Evolutionary conservation across 1,140 invertebrate genomes (phyloP), one percentile per base, ranked within the genome.

Genomic region (Drosophila novamexicana): DNA sequence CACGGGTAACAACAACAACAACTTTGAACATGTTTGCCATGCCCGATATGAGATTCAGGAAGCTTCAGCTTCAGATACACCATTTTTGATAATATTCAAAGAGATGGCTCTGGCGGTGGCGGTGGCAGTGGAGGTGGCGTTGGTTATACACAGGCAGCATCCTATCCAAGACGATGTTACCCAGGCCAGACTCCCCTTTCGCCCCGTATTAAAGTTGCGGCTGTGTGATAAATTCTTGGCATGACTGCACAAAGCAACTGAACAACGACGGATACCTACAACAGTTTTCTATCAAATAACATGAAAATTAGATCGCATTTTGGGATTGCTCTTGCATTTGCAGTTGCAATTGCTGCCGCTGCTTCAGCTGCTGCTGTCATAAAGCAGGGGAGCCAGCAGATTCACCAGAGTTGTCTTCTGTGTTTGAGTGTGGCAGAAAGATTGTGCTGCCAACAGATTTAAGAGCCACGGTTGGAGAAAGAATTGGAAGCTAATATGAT

Each of bases 31-130:
- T 85, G 81, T 85, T 85, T 85, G 74, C 77, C 79, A 75, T 73
- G 78, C 66, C 63, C 70, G 58, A 70, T 49, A 68, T 49, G 74
- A 88, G 79, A 77, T 89, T 88, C 84, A 88, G 84, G 83, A 88
- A 88, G 83, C 83, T 89, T 77, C 64, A 80, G 80, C 70, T 57
- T 44, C 67, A 89, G 84, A 88, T 88, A 88, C 84, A 89, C 80
- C 69, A 75, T 84, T 89, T 89, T 84, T 80, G 84, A 89, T 89
- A 89, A 89, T 89, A 86, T 88, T 79, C 71, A 79, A 65, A 57
- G 75, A 85, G 82, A 49, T 61, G 56, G 47, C 50, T 63, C 65
- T 66, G 80, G 62, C 16, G 78, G 45, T 50, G 56, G 49, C 39
- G 67, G 70, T 67, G 18, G 49, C 39, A 63, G 70, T 67, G 74